Evolutionary conservation across 2,797 vertebrate genomes (phyloP).

Genomic region (Etheostoma perlongum): DNA sequence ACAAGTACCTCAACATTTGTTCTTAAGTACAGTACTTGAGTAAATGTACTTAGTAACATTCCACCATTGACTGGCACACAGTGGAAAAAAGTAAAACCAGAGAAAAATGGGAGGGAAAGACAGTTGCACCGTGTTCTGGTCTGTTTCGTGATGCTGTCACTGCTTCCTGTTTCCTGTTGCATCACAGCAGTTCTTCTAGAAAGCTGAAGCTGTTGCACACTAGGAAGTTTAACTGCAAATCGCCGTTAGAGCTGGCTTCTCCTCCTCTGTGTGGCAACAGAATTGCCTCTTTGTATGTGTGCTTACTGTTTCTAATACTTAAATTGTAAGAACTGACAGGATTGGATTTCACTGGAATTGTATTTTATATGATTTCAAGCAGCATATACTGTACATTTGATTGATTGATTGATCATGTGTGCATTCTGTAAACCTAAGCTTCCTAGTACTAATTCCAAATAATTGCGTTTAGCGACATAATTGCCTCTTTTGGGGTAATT

Average conservation of each 20-base stretch:
- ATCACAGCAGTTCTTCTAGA: not conserved
- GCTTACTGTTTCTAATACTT: too few species aligned
- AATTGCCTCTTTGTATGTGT: slow-evolving; percentile 10
- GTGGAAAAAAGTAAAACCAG: not conserved
- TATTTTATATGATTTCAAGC: too few species aligned
- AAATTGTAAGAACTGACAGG: too few species aligned
- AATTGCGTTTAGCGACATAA: too few species aligned
- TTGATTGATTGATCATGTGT: not conserved
- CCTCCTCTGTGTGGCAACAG: not conserved
- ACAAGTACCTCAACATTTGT: too few species aligned
- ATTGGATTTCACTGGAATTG: too few species aligned
- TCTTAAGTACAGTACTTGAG: too few species aligned
- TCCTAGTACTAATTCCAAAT: too few species aligned
- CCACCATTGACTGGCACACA: not conserved
- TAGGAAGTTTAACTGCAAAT: not conserved
- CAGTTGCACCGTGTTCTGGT: not conserved
- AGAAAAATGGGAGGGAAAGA: not conserved
- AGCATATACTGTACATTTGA: too few species aligned
- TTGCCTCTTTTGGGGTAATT: too few species aligned
- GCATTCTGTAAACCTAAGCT: slow-evolving; percentile 1
- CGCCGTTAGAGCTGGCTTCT: not conserved
- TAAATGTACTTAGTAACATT: too few species aligned
- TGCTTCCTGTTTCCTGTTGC: slow-evolving; percentile 8
- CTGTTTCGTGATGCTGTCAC: slow-evolving; percentile 13
- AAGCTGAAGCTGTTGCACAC: not conserved